phyloP scores from a whole-genome alignment of 1,140 invertebrate genomes.

The Cheumatopsyche charites region DNA sequence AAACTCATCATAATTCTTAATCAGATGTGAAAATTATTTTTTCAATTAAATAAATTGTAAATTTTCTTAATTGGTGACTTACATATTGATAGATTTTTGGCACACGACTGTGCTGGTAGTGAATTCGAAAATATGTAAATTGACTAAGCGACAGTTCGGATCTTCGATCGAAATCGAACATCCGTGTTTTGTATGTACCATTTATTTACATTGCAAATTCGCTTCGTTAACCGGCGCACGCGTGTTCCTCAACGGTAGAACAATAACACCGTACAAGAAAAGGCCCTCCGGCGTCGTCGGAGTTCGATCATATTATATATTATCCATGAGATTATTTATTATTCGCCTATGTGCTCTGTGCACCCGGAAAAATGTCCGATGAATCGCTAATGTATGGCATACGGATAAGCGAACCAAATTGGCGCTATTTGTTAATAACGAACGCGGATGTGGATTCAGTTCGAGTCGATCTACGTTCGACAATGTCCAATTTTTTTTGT shows the following conservation, averaged over 20 bases:
- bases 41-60: no score
- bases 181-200: neutral
- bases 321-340: neutral
- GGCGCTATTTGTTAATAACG: neutral
- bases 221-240: conserved; percentile 4
- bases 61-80: no score
- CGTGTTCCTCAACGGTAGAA: neutral
- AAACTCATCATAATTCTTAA: no score
- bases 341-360: no score
- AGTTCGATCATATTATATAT: no score
- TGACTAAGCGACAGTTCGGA: no score
- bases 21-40: no score
- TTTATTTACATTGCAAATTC: conserved; percentile 19
- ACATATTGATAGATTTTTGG: no score
- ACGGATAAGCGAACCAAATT: neutral
- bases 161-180: neutral
- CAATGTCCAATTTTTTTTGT: neutral
- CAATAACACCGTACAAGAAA: neutral
- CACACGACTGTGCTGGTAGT: no score
- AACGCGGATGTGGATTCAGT: neutral
- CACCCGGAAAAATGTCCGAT: conserved; percentile 2
- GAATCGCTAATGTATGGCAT: neutral
- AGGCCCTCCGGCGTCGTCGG: neutral
- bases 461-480: no score
- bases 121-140: no score